These are phyloP conservation scores for Peucedramus taeniatus DNA, from an alignment of 2,113 vertebrate genomes.

Conservation along the genomic window DNA sequence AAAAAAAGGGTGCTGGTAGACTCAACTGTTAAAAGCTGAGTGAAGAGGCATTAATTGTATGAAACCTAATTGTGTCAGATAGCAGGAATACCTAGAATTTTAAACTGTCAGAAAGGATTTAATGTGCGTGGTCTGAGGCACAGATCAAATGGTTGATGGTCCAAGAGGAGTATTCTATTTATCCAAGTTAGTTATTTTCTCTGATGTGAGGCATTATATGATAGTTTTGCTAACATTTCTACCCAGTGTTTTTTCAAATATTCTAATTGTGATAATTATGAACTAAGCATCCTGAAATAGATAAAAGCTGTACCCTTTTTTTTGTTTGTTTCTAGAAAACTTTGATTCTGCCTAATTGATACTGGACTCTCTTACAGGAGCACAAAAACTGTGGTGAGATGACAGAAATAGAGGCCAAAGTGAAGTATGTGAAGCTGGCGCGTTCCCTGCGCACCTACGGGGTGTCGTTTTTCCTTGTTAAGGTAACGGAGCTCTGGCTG, in stretches of 20 bases:
- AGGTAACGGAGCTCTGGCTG: slow-evolving; percentile 73
- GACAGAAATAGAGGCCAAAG: slow-evolving; percentile 97
- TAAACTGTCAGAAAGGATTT: neutral
- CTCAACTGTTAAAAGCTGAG: neutral
- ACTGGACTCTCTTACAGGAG: slow-evolving; percentile 74
- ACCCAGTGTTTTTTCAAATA: neutral
- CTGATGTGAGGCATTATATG: neutral
- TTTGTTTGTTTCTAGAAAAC: neutral
- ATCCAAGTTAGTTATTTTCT: neutral
- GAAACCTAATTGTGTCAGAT: neutral
- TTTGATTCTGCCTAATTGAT: neutral
- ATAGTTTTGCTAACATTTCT: neutral
- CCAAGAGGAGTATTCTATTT: neutral
- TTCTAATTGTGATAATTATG: neutral
- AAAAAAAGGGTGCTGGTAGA: neutral
- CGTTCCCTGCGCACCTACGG: slow-evolving; percentile 93
- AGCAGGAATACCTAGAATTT: neutral
- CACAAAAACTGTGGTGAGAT: slow-evolving; percentile 97
- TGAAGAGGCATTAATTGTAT: neutral
- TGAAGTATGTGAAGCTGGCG: slow-evolving; percentile 96
- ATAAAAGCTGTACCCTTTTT: neutral
- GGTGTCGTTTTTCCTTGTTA: slow-evolving; percentile 96
- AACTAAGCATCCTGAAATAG: neutral
- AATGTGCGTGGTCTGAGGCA: neutral
- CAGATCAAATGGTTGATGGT: neutral